Evolutionary conservation across 2,888 invertebrate species (phyloP), one percentile per base, ranked within the genome.

Genomic region (Xiphydria camelus): DNA sequence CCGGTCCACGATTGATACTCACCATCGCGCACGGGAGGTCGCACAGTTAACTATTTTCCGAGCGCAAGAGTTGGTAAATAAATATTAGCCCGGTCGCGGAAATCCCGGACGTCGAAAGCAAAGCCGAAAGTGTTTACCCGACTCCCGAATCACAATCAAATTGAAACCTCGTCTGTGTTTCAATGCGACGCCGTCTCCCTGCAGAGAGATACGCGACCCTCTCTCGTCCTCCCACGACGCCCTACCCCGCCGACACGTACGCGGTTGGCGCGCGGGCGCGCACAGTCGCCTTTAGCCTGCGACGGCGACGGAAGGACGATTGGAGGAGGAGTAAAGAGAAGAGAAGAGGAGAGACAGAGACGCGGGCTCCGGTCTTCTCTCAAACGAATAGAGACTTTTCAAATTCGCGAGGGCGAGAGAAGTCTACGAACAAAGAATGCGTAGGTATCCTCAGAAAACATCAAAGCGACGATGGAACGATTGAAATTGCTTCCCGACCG

Each of bases 401-500:
- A 37, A 43, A 36, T 37, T 32, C n/a, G 9, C 7, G 19, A 32
- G n/a, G n/a, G n/a, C 26, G 26, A 14, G 10, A 10, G 6, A 14
- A 10, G 37, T 40, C 38, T 47, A 53, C 45, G 44, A 46, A 43
- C 25, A 25, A 41, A 53, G 66, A 69, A 70, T 67, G 68, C 64
- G 62, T 57, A 57, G 61, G 59, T 62, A 61, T 64, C 64, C 61
- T 63, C 55, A 53, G 54, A 56, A 65, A 68, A 69, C 64, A 66
- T 70, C 70, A 71, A 71, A 70, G 70, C 64, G 55, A 46, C 51
- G 49, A 45, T 44, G 52, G 52, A 64, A 60, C 68, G 68, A 70
- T 70, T 70, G 72, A 70, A 72, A 72, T 72, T 70, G 72, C 70
- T 72, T 68, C 65, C 44, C 55, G 62, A 55, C 58, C 61, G 45